Conservation (phyloP, 2,888 invertebrate genomes). For the Aporophyla nigra region DNA sequence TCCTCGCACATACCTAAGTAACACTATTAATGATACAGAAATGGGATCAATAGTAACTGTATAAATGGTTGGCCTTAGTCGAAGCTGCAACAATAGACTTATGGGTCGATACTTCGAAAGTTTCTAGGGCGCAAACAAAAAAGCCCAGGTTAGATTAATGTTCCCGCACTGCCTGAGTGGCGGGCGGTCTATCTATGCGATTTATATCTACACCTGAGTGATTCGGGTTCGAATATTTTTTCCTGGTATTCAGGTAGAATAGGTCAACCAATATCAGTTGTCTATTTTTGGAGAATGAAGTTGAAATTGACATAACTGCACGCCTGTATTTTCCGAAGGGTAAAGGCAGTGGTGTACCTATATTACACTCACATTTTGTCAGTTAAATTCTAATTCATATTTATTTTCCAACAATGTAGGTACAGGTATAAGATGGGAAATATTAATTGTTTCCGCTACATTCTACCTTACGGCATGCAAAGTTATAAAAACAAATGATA, state of each 20-base stretch:
- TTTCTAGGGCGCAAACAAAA: slow-evolving; percentile 54
- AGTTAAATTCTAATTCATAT: no score
- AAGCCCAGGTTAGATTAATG: slow-evolving; percentile 49
- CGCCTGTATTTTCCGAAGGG: neutral
- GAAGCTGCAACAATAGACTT: slow-evolving; percentile 45
- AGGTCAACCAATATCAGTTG: slow-evolving; percentile 15
- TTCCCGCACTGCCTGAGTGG: slow-evolving; percentile 32
- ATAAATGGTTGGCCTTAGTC: slow-evolving; percentile 46
- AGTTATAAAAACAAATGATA: no score
- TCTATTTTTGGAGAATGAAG: slow-evolving; percentile 23
- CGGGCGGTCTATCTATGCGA: slow-evolving; percentile 7
- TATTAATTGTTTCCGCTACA: no score
- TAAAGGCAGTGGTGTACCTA: neutral
- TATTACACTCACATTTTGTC: neutral
- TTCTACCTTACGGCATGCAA: no score
- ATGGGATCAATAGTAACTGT: slow-evolving; percentile 26
- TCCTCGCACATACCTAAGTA: neutral
- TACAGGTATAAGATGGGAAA: no score
- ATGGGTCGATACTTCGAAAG: slow-evolving; percentile 43
- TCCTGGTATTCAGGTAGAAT: slow-evolving; percentile 16
- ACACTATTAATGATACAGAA: neutral
- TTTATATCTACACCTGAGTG: slow-evolving; percentile 32
- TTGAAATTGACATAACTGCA: neutral
- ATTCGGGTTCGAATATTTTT: slow-evolving; percentile 18
- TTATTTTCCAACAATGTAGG: no score